Conservation (phyloP, 2,797 vertebrate species). For the Arrhamphus sclerolepis region DNA sequence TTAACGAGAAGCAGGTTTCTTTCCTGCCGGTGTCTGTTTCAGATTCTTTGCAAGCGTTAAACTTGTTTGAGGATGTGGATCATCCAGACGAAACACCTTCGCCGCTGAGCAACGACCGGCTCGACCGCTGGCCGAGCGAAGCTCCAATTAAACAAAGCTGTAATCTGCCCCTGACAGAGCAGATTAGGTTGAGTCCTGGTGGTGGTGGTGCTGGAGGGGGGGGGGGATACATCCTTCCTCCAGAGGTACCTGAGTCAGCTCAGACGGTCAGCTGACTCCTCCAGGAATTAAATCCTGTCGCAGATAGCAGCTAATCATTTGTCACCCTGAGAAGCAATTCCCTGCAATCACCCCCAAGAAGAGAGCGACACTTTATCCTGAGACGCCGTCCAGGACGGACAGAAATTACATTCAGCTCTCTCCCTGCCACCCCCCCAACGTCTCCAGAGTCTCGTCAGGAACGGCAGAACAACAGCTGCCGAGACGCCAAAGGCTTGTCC, state of each 20-base stretch:
- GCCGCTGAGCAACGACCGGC: conserved; percentile 46
- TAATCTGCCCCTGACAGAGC: conserved; percentile 84
- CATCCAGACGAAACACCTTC: conserved; percentile 51
- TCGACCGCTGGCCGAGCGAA: conserved; percentile 55
- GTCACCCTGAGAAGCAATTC: conserved; percentile 97
- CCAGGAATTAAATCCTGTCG: conserved; percentile 92
- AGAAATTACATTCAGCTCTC: conserved; percentile 93
- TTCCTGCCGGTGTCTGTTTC: not conserved
- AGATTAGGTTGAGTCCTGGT: conserved; percentile 86
- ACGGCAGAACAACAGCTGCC: conserved; percentile 84
- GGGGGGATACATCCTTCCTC: conserved; percentile 63
- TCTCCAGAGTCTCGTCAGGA: conserved; percentile 84
- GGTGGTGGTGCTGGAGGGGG: conserved; percentile 37
- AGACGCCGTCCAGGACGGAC: conserved; percentile 89
- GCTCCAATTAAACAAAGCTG: conserved; percentile 84
- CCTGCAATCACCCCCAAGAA: conserved; percentile 90
- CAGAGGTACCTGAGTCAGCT: conserved; percentile 94
- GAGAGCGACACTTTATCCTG: conserved; percentile 90
- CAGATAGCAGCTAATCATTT: conserved; percentile 99
- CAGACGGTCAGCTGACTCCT: conserved; percentile 45
- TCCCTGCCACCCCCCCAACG: conserved; percentile 71
- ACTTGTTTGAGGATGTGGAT: too few species aligned
- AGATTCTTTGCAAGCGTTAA: not conserved
- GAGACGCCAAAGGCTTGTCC: conserved; percentile 80
- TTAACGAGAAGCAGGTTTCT: conserved; percentile 43